Evolutionary conservation across 2,113 vertebrate species (phyloP).

Genomic region (Xiphophorus maculatus): DNA sequence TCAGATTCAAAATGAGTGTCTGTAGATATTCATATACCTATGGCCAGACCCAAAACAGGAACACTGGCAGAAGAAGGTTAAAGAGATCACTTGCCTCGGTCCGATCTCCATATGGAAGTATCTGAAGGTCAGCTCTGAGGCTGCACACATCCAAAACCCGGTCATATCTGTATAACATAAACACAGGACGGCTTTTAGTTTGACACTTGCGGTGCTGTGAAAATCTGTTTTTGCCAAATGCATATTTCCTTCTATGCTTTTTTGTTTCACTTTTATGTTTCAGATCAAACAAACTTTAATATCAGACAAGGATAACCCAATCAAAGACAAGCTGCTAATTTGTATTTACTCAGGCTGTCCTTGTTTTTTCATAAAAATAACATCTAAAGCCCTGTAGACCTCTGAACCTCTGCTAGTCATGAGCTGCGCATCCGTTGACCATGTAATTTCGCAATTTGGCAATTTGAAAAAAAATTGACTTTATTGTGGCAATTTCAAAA

Average conservation of each 20-base stretch:
- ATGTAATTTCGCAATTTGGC: too few species aligned
- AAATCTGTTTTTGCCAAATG: background rate
- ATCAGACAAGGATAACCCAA: background rate
- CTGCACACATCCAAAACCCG: slow-evolving; percentile 72
- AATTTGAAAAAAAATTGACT: too few species aligned
- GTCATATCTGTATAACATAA: slow-evolving; percentile 72
- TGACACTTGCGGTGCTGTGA: background rate
- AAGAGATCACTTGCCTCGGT: slow-evolving; percentile 77
- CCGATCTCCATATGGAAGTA: slow-evolving; percentile 79
- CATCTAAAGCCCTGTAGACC: background rate
- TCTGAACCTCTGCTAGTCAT: too few species aligned
- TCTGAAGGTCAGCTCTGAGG: slow-evolving; percentile 77
- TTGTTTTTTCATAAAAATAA: background rate
- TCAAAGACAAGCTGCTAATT: background rate
- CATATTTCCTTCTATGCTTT: background rate
- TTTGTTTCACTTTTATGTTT: background rate
- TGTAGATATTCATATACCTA: too few species aligned
- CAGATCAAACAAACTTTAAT: background rate
- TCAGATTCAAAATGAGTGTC: too few species aligned
- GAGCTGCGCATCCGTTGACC: too few species aligned
- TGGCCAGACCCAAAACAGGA: too few species aligned
- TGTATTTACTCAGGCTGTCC: background rate
- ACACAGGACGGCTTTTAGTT: background rate
- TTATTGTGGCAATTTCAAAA: too few species aligned
- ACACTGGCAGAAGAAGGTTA: too few species aligned